These are phyloP conservation scores for Oligia strigilis DNA, from an alignment of 2,888 invertebrate genomes.

Conservation along the genomic window DNA sequence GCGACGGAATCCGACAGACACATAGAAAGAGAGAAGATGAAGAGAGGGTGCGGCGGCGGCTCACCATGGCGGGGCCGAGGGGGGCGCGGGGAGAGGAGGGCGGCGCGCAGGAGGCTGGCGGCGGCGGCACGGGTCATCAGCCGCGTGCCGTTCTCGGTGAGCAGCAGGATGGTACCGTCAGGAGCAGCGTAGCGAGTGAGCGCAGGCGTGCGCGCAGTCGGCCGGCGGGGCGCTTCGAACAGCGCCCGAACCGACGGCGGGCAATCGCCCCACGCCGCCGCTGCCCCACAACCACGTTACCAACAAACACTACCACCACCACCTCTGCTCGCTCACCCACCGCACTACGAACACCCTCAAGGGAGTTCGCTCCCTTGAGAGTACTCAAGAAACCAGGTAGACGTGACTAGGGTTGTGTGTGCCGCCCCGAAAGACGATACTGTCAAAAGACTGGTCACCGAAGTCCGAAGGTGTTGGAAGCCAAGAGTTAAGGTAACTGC, in stretches of 20 bases:
- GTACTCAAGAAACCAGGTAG: slow-evolving; percentile 83
- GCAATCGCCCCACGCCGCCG: slow-evolving; percentile 88
- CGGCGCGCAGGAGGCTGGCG: slow-evolving; percentile 89
- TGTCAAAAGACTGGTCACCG: slow-evolving; percentile 83
- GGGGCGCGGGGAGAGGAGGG: slow-evolving; percentile 90
- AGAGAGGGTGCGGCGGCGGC: slow-evolving; percentile 88
- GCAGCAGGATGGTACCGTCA: slow-evolving; percentile 91
- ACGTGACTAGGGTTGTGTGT: slow-evolving; percentile 81
- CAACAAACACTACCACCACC: slow-evolving; percentile 83
- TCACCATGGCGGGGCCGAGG: slow-evolving; percentile 89
- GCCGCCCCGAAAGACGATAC: slow-evolving; percentile 78
- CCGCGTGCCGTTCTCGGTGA: slow-evolving; percentile 92
- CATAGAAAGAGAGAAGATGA: slow-evolving; percentile 84
- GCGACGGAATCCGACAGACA: slow-evolving; percentile 88
- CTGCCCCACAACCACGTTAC: slow-evolving; percentile 90
- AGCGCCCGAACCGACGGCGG: slow-evolving; percentile 90
- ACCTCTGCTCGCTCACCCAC: slow-evolving; percentile 75
- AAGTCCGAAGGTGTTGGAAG: slow-evolving; percentile 89
- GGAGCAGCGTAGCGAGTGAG: slow-evolving; percentile 91
- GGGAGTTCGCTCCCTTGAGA: slow-evolving; percentile 82
- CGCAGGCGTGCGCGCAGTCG: slow-evolving; percentile 86
- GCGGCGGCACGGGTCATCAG: slow-evolving; percentile 90
- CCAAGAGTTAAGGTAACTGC: slow-evolving; percentile 91
- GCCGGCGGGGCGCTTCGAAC: slow-evolving; percentile 87
- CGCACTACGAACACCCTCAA: slow-evolving; percentile 86